Evolutionary conservation across 2,797 vertebrate species (phyloP), one percentile per base, ranked within the genome.

Genomic region (Sparus aurata): DNA sequence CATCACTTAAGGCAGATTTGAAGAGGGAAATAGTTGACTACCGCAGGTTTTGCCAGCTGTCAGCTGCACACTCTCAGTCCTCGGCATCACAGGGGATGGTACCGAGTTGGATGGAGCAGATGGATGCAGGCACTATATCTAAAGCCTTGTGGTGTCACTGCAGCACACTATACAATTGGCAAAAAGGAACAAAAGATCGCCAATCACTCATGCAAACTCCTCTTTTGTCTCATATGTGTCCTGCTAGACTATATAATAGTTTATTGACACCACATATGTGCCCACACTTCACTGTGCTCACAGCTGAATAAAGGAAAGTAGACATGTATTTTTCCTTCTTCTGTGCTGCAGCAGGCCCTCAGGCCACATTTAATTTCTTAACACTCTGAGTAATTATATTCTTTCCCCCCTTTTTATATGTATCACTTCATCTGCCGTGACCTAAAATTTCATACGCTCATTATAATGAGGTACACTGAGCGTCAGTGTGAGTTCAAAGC

Each of bases 61-160:
- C 84, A 84, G 73, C 72, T 82, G 54, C 69, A 57, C 49, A 60
- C 18, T 84, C 55, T 73, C 43, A 49, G 59, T 69, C 54, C 70
- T 43, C 58, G 22, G 69, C 63, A 52, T 50, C 80, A 69, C 78
- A 68, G 47, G 60, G 86, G 74, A 79, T 69, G 45, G 49, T 27
- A 12, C 2, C 72, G 73, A 5, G 20, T 73, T 63, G 79, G 81
- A 75, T 77, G 65, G 59, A 85, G 76, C 88, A 89, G 88, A 89
- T 89, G 81, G 81, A 77, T 79, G 57, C 34, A 70, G 66, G 45
- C 75, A 65, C 79, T 63, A 46, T 43, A 68, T 69, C 62, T 50
- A 65, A 71, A 82, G 61, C 65, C 65, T 75, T 1, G 41, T 23
- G 57, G 66, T 77, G 66, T 68, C 75, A 75, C 38, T 38, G 38